Percentiles rank a stretch among this genome's conserved stretches.
phyloP scores from a whole-genome alignment of 2,888 invertebrate species.

The Drosophila affinis region DNA sequence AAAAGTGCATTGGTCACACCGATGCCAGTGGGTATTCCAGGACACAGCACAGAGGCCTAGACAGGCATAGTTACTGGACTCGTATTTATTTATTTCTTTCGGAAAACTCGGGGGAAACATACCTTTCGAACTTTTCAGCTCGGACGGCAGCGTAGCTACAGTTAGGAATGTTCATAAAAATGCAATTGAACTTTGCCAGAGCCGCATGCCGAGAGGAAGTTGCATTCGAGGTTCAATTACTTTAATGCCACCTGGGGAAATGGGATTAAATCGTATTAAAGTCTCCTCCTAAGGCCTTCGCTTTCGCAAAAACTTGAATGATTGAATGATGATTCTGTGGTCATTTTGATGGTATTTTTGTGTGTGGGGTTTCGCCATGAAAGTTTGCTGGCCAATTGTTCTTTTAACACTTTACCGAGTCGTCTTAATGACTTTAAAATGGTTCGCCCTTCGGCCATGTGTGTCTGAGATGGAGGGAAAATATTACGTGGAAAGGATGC shows the following conservation, averaged over 20 bases:
- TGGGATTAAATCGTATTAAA: constrained; percentile 32
- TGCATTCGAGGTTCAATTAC: constrained; percentile 56
- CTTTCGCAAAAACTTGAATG: neutral
- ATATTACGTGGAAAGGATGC: constrained; percentile 24
- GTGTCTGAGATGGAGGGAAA: constrained; percentile 10
- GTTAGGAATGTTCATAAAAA: too few relatives aligned
- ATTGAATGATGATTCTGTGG: constrained; percentile 43
- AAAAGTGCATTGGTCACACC: neutral
- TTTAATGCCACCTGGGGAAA: constrained; percentile 34
- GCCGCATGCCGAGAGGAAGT: too few relatives aligned
- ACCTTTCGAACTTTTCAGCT: too few relatives aligned
- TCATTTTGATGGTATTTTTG: constrained; percentile 24
- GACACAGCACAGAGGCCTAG: neutral
- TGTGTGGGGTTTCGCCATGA: constrained; percentile 6
- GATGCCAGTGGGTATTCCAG: neutral
- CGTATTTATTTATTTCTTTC: too few relatives aligned
- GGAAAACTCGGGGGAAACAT: too few relatives aligned
- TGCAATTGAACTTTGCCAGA: too few relatives aligned
- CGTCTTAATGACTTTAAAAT: constrained; percentile 73
- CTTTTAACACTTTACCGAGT: constrained; percentile 30
- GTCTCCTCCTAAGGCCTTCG: constrained; percentile 32
- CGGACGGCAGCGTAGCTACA: too few relatives aligned
- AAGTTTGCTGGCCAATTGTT: constrained; percentile 24
- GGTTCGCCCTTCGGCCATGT: constrained; percentile 22
- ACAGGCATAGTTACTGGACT: neutral